Percentiles rank a stretch among this genome's conserved stretches.
Conservation (phyloP, 2,888 invertebrate genomes). For the Epinotia brunnichana region DNA sequence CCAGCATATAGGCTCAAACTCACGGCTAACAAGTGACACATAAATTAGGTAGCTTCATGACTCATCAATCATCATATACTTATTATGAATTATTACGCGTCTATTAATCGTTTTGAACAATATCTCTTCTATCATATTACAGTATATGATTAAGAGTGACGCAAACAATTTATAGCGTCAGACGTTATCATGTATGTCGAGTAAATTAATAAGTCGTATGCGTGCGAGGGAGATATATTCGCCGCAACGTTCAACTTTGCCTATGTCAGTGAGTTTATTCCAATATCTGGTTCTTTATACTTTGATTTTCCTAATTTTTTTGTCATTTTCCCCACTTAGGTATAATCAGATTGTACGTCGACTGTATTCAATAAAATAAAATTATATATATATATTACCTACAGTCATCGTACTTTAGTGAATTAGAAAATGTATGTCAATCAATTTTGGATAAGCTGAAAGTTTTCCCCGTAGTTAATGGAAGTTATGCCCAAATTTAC, state of each 20-base stretch:
- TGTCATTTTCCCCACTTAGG: no score
- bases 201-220: neutral
- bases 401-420: conserved; percentile 13
- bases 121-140: no score
- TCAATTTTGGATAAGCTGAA: conserved; percentile 12
- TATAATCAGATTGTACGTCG: neutral
- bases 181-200: neutral
- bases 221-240: neutral
- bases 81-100: neutral
- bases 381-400: no score
- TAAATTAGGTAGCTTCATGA: neutral
- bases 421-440: conserved; percentile 26
- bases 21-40: neutral
- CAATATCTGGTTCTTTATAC: neutral
- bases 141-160: no score
- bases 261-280: neutral
- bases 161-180: no score
- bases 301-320: neutral
- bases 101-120: neutral
- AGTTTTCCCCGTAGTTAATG: neutral
- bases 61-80: no score
- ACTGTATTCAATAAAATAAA: conserved; percentile 6
- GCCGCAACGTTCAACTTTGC: neutral
- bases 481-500: conserved; percentile 25
- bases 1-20: neutral